A percentile compares a stretch with the other conserved stretches of the same genome.
Conservation (phyloP, 2,888 invertebrate genomes). For the Polydrusus tereticollis region DNA sequence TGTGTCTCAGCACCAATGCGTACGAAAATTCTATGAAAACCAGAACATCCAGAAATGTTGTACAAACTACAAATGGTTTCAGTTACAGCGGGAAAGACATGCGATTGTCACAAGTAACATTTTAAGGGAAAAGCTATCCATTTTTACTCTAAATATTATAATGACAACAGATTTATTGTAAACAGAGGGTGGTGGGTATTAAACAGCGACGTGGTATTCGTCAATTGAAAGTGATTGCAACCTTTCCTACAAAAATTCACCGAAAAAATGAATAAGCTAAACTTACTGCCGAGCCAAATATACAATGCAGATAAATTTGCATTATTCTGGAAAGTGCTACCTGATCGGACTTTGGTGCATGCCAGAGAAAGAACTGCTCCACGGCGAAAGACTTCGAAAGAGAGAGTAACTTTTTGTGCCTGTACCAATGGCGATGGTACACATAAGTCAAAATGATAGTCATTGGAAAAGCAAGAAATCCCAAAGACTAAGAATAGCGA, state of each 20-base stretch:
- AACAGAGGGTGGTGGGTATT: not conserved
- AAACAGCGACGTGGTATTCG: too few relatives aligned
- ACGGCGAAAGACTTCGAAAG: too few relatives aligned
- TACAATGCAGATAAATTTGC: conserved; percentile 15
- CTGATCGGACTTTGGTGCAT: too few relatives aligned
- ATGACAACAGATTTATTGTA: not conserved
- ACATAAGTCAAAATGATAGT: not conserved
- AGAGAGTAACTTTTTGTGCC: too few relatives aligned
- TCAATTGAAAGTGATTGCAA: not conserved
- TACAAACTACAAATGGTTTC: not conserved
- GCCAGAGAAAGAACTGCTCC: too few relatives aligned
- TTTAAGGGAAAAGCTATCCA: too few relatives aligned
- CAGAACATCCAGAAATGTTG: not conserved
- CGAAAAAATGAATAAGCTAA: not conserved
- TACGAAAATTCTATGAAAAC: not conserved
- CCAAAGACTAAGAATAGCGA: not conserved
- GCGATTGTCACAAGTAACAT: too few relatives aligned
- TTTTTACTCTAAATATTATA: too few relatives aligned
- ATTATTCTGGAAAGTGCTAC: too few relatives aligned
- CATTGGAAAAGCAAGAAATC: too few relatives aligned
- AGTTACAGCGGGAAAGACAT: not conserved
- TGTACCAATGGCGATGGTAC: conserved; percentile 3
- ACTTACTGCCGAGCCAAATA: too few relatives aligned
- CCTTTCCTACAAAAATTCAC: not conserved
- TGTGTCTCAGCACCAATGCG: too few relatives aligned